Base-by-base conservation (phyloP, 2,888 invertebrate genomes). In the Helleia helle region DNA sequence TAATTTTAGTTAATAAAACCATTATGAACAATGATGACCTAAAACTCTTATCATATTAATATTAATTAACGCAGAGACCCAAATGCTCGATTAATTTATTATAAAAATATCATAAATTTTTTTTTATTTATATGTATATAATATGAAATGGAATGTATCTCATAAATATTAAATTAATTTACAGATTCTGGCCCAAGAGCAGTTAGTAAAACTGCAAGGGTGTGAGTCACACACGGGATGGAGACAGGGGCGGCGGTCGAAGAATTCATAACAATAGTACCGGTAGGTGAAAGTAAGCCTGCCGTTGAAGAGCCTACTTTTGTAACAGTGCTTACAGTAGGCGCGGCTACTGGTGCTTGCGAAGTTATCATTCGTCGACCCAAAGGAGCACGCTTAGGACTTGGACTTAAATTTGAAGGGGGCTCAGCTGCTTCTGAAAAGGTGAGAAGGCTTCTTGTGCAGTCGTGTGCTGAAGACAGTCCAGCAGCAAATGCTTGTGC, bases 321-420 rank as follows among this genome's bases (percentile, higher is more conserved):
- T 58, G 88, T 89, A 47, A 89, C 89, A 22, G 89, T 89, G 29
- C 81, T 89, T 14, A 87, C 86, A 41, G 87, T 89, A 38, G 79
- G 86, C 31, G 75, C 73, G 8, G 67, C 85, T 53, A 68, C 80
- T 48, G 83, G 89, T 50, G 83, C 86, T 6, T 93, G 94, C 55
- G 90, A 91, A 61, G 91, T 96, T 25, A 87, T 91, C 40, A 92
- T 97, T 38, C 93, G 93, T 55, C 88, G 96, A 50, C 87, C 96
- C 40, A 93, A 95, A 0, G 96, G 96, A 0, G 96, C 96, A 62
- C 89, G 95, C 26, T 87, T 97, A 4, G 97, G 97, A 1, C 93
- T 97, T 61, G 96, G 96, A 0, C 81, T 97, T 1, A 95, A 95
- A 66, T 96, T 97, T 64, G 96, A 96, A 75, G 96, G 96, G 28